Evolutionary conservation across 2,888 invertebrate species (phyloP).

Genomic region (Norana najaformis): DNA sequence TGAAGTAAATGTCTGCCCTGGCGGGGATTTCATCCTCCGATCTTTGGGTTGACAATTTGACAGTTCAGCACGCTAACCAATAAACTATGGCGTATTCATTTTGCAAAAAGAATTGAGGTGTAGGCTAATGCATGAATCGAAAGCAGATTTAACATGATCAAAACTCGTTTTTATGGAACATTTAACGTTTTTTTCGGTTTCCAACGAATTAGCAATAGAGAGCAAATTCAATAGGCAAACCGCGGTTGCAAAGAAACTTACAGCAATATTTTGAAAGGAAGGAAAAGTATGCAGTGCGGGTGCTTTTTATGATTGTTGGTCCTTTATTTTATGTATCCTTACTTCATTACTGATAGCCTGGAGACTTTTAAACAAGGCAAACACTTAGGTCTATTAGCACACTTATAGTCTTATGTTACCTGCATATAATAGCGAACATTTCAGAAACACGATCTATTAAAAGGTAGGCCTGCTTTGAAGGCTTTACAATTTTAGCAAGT

Average conservation of each 20-base stretch:
- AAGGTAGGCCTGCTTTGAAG: neutral
- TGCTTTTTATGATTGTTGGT: neutral
- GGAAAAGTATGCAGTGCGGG: neutral
- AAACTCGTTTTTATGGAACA: neutral
- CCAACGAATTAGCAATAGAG: neutral
- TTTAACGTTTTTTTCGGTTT: neutral
- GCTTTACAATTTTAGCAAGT: too few species aligned
- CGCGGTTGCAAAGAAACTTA: neutral
- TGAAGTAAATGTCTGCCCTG: too few species aligned
- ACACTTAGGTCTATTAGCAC: constrained; percentile 13
- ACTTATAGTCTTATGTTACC: neutral
- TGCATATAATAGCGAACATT: neutral
- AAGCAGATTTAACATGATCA: neutral
- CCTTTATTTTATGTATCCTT: neutral
- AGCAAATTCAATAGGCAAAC: too few species aligned
- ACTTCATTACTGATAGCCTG: neutral
- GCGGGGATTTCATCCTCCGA: too few species aligned
- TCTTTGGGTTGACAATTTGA: too few species aligned
- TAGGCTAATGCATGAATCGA: neutral
- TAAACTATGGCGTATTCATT: too few species aligned
- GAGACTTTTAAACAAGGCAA: neutral
- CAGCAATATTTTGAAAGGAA: neutral
- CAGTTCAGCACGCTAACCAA: too few species aligned
- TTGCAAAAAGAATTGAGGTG: neutral
- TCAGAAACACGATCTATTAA: neutral